phyloP scores from a whole-genome alignment of 2,888 invertebrate species.

The Drosophila longiperda region DNA sequence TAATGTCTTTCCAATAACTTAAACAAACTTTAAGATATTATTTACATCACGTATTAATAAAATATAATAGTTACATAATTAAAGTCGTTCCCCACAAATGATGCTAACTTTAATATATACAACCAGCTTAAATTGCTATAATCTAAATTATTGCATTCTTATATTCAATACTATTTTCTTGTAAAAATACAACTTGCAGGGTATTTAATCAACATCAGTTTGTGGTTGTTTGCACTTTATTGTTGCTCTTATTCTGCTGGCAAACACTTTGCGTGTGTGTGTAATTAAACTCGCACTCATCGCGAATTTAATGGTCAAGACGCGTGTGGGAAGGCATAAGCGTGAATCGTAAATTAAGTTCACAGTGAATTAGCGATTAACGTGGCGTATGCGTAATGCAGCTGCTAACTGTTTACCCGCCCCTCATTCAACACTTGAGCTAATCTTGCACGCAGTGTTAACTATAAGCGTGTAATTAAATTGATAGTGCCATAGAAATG shows the following conservation, averaged over 20 bases:
- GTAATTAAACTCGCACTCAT: constrained; percentile 66
- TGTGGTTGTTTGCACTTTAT: background rate
- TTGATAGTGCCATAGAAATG: constrained; percentile 42
- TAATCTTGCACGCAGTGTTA: constrained; percentile 59
- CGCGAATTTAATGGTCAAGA: constrained; percentile 66
- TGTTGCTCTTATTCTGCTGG: constrained; percentile 22
- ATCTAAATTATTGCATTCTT: background rate
- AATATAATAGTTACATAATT: background rate
- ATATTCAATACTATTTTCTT: background rate
- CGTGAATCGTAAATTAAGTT: constrained; percentile 15
- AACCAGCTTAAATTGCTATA: background rate
- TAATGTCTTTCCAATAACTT: background rate
- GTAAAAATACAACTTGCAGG: background rate
- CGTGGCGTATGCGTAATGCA: constrained; percentile 58
- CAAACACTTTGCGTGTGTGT: constrained; percentile 45
- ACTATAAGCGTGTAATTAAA: constrained; percentile 65
- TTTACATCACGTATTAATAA: background rate
- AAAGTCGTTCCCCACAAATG: background rate
- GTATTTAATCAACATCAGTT: constrained; percentile 2
- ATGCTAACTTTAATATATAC: background rate
- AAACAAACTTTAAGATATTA: background rate
- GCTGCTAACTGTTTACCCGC: constrained; percentile 10
- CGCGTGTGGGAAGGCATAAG: background rate
- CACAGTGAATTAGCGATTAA: constrained; percentile 16
- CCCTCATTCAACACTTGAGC: constrained; percentile 34